phyloP scores from a whole-genome alignment of 2,888 invertebrate species.

The Trissolcus japonicus region DNA sequence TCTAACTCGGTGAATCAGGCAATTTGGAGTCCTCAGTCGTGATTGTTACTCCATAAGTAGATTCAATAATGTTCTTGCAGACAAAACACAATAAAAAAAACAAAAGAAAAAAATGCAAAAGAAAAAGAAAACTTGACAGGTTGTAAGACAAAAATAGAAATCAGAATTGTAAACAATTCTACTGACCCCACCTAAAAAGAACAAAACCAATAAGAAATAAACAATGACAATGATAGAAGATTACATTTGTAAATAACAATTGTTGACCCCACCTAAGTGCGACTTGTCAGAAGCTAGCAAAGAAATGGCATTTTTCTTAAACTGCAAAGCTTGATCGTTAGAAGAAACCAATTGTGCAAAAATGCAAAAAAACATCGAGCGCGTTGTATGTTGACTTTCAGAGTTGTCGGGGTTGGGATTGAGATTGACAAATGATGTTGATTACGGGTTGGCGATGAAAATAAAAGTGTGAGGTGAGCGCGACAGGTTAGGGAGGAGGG shows the following conservation, averaged over 20 bases:
- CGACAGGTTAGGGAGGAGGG: conserved; percentile 45
- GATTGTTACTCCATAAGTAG: conserved; percentile 31
- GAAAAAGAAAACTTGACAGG: background rate
- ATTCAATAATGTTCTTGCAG: background rate
- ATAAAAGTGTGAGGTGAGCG: background rate
- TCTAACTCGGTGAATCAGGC: background rate
- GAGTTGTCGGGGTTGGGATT: background rate
- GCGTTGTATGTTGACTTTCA: background rate
- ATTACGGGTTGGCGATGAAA: conserved; percentile 2
- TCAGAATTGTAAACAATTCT: no score
- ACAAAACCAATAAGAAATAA: no score
- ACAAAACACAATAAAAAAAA: background rate
- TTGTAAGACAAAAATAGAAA: no score
- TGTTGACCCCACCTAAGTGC: no score
- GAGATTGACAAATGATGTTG: conserved; percentile 1
- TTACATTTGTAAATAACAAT: no score
- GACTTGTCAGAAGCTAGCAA: no score
- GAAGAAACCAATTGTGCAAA: background rate
- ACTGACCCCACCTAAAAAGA: no score
- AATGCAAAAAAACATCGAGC: background rate
- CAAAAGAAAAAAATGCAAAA: conserved; percentile 1
- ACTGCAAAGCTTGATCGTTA: no score
- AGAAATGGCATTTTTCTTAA: no score
- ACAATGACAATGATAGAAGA: no score
- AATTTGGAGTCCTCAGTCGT: conserved; percentile 33